Conservation (phyloP, 2,797 vertebrate genomes). For the Alectoris magna region DNA sequence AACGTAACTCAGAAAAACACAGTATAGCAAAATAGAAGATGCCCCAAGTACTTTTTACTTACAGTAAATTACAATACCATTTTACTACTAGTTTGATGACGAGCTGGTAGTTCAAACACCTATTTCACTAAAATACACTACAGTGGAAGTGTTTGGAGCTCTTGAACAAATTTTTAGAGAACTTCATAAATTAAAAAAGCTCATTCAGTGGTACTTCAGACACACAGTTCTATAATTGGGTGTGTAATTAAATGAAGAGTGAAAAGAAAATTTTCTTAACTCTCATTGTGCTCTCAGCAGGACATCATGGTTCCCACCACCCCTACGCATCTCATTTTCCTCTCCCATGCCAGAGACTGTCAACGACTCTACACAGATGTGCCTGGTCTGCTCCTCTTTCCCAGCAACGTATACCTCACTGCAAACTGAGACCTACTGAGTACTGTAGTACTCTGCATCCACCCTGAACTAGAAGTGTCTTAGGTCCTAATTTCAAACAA, state of each 20-base stretch:
- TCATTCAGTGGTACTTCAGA: background rate
- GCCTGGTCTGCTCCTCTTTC: background rate
- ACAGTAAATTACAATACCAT: too few relatives aligned
- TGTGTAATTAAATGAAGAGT: background rate
- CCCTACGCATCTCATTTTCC: background rate
- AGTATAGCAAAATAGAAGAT: background rate
- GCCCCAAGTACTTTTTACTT: too few relatives aligned
- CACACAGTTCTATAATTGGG: background rate
- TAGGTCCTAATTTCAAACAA: background rate
- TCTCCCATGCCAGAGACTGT: accelerated
- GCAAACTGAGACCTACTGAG: accelerated
- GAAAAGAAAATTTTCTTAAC: background rate
- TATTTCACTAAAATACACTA: background rate
- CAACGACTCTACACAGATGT: background rate
- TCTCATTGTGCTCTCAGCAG: background rate
- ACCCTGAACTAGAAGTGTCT: background rate
- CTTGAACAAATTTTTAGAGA: background rate
- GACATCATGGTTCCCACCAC: accelerated
- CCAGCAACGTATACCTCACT: background rate
- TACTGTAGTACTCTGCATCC: background rate
- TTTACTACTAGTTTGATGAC: background rate
- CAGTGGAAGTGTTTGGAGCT: background rate
- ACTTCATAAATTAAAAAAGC: background rate
- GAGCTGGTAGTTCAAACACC: background rate
- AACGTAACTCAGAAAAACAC: background rate